phyloP scores from a whole-genome alignment of 2,888 invertebrate species.

The Erannis defoliaria region DNA sequence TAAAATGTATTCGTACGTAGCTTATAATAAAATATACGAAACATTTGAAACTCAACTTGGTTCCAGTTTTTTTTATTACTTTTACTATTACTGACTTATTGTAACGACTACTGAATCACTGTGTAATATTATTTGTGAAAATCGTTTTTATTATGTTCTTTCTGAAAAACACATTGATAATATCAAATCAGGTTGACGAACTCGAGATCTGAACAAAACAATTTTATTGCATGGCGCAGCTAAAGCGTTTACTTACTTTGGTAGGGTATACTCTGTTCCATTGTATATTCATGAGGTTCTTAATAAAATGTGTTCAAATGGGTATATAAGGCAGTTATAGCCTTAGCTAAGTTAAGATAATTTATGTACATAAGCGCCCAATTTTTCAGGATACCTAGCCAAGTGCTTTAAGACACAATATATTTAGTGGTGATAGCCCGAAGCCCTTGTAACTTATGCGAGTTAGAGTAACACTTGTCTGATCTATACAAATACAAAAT shows the following conservation, averaged over 20 bases:
- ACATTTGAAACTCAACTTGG: neutral
- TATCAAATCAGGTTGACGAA: constrained; percentile 44
- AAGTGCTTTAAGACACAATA: too few species aligned
- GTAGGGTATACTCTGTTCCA: constrained; percentile 1
- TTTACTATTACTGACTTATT: neutral
- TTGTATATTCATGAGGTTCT: neutral
- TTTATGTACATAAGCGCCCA: too few species aligned
- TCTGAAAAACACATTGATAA: constrained; percentile 39
- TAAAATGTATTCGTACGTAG: too few species aligned
- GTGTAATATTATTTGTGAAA: constrained; percentile 10
- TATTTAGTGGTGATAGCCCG: too few species aligned
- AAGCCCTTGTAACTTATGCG: too few species aligned
- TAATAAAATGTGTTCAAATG: too few species aligned
- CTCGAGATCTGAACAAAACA: constrained; percentile 44
- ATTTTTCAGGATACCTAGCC: too few species aligned
- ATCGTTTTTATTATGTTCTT: constrained; percentile 42
- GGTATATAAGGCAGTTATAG: too few species aligned
- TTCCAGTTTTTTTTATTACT: neutral
- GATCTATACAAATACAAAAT: too few species aligned
- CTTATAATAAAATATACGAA: neutral
- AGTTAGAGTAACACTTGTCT: too few species aligned
- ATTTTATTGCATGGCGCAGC: constrained; percentile 32
- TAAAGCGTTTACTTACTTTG: neutral
- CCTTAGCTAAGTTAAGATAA: too few species aligned
- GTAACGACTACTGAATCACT: neutral